These are phyloP conservation scores for Ictalurus punctatus DNA, from an alignment of 2,113 vertebrate genomes.

Conservation along the genomic window DNA sequence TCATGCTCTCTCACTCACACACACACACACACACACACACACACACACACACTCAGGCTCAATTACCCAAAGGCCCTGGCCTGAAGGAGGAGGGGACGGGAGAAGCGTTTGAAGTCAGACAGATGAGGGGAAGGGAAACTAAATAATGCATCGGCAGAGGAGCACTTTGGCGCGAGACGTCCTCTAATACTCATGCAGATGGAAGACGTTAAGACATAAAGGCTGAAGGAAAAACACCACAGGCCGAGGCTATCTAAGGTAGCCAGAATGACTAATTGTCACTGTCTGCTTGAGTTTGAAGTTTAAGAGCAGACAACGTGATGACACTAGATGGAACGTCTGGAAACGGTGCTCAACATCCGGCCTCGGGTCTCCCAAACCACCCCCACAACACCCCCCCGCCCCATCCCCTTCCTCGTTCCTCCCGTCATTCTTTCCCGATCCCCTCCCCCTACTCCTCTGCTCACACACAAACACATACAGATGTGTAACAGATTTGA, in stretches of 20 bases:
- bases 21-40: conserved; percentile 60
- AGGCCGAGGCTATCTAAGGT: background rate
- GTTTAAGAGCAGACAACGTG: background rate
- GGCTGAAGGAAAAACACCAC: background rate
- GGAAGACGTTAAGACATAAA: conserved; percentile 28
- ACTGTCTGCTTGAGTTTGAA: conserved; percentile 5
- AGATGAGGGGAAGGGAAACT: conserved; percentile 51
- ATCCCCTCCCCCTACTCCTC: conserved; percentile 9
- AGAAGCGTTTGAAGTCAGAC: conserved; percentile 54
- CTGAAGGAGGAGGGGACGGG: conserved; percentile 53
- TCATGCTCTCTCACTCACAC: conserved; percentile 57
- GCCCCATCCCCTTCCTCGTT: background rate
- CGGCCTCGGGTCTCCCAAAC: background rate
- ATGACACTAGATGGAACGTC: conserved; percentile 29
- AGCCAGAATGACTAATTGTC: conserved; percentile 16
- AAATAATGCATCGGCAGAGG: conserved; percentile 61
- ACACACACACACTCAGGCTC: conserved; percentile 66
- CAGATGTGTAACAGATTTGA: conserved; percentile 15
- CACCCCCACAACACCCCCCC: background rate
- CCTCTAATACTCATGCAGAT: conserved; percentile 32
- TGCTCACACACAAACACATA: conserved; percentile 15
- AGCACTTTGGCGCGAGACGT: conserved; percentile 46
- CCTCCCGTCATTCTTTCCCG: background rate
- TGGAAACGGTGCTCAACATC: conserved; percentile 36
- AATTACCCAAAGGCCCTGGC: conserved; percentile 63